Percentiles rank a stretch among this genome's conserved stretches.
These are phyloP conservation scores for Chymomyza amoena DNA, from an alignment of 2,888 invertebrate species.

Conservation along the genomic window DNA sequence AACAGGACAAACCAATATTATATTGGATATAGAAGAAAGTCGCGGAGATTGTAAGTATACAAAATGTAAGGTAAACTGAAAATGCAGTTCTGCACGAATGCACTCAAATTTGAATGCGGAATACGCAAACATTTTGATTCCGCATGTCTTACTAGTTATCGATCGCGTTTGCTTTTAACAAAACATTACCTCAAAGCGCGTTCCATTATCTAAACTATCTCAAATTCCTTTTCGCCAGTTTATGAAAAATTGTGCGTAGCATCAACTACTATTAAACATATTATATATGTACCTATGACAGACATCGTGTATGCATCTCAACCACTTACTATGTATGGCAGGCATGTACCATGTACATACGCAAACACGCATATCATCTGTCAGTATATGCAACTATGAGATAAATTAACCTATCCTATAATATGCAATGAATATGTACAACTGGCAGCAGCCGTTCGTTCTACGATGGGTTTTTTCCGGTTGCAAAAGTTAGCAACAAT, in stretches of 20 bases:
- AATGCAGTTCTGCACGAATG: too few relatives aligned
- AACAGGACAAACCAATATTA: constrained; percentile 92
- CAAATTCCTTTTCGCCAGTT: too few relatives aligned
- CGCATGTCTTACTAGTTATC: too few relatives aligned
- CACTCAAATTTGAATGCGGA: too few relatives aligned
- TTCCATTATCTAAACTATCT: background rate
- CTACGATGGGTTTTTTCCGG: constrained; percentile 1
- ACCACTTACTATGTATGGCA: background rate
- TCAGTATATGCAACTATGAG: constrained; percentile 2
- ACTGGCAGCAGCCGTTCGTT: constrained; percentile 16
- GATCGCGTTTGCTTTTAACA: too few relatives aligned
- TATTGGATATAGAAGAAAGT: constrained; percentile 94
- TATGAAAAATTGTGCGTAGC: background rate
- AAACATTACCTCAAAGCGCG: too few relatives aligned
- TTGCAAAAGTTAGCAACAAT: background rate
- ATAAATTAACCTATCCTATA: constrained; percentile 29
- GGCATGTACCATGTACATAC: background rate
- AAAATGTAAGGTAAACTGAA: too few relatives aligned
- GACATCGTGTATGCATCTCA: background rate
- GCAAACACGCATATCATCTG: constrained; percentile 5
- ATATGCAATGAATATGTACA: constrained; percentile 24
- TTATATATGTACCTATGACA: background rate
- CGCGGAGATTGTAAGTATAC: constrained; percentile 88
- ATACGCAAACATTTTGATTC: too few relatives aligned
- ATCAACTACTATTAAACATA: background rate